phyloP scores from a whole-genome alignment of 1,140 invertebrate genomes.

The Pygmarrhopalites habei region DNA sequence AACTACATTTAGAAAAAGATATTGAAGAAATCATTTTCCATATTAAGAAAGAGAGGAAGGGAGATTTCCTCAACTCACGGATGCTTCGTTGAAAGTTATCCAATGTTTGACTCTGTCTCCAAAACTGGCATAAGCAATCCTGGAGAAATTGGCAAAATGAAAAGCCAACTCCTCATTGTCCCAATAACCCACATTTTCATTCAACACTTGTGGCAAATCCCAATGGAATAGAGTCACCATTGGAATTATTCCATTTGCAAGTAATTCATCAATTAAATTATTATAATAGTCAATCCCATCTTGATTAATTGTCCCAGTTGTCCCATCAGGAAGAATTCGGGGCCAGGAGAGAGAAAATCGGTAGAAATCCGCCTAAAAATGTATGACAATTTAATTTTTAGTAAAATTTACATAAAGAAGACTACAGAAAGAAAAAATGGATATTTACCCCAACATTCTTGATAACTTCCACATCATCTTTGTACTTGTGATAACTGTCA shows the following conservation, averaged over 20 bases:
- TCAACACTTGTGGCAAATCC: slow-evolving; percentile 35
- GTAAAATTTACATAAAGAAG: no score
- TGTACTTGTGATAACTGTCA: slow-evolving; percentile 46
- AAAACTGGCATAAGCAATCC: slow-evolving; percentile 25
- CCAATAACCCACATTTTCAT: slow-evolving; percentile 30
- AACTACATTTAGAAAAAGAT: no score
- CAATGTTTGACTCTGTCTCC: slow-evolving; percentile 39
- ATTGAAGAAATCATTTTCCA: no score
- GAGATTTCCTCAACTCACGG: not conserved
- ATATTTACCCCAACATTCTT: slow-evolving; percentile 40
- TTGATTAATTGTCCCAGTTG: slow-evolving; percentile 36
- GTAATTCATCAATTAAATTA: slow-evolving; percentile 41
- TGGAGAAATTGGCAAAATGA: slow-evolving; percentile 33
- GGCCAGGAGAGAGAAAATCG: slow-evolving; percentile 45
- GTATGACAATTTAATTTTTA: not conserved
- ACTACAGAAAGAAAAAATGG: slow-evolving; percentile 3
- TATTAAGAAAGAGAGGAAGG: no score
- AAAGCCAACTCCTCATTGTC: slow-evolving; percentile 27
- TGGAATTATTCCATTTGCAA: slow-evolving; percentile 41
- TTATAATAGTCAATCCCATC: slow-evolving; percentile 44
- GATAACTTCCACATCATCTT: slow-evolving; percentile 45
- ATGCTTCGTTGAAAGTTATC: slow-evolving; percentile 40
- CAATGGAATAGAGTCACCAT: slow-evolving; percentile 37
- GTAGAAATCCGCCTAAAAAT: slow-evolving; percentile 40
- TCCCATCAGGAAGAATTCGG: slow-evolving; percentile 42